Evolutionary conservation across 2,888 invertebrate species (phyloP), one percentile per base, ranked within the genome.

Genomic region (Eudasyphora cyanicolor): DNA sequence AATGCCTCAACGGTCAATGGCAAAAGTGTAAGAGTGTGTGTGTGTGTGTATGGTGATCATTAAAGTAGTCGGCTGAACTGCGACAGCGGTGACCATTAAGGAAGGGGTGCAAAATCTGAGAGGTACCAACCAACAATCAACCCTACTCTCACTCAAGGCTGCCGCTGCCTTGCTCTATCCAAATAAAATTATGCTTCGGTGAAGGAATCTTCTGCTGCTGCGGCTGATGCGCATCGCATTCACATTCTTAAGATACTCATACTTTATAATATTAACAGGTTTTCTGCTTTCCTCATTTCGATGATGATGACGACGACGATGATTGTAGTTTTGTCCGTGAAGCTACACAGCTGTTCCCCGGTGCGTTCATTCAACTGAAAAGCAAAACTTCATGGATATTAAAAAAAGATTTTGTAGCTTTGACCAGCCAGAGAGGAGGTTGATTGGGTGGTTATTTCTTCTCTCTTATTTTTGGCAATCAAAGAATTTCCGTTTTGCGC

Each of bases 261-360:
- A 87, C 88, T 88, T 89, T 91, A 89, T 89, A 89, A 91, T 91
- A 86, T 87, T 88, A 91, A 91, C 91, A 91, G 91, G 91, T 91
- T 91, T 91, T 88, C 85, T 79, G 38, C 76, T 76, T 78, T 75
- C 21, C 67, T 51, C 29, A 73, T 76, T 79, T 78, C n/a, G n/a
- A n/a, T n/a, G n/a, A n/a, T n/a, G n/a, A n/a, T n/a, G n/a, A n/a
- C n/a, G n/a, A n/a, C n/a, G n/a, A n/a, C n/a, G n/a, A n/a, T 71
- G 76, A 79, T 81, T 78, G 85, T 86, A 81, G 86, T 82, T 80
- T 85, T 82, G 71, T 64, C 29, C 12, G 51, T 19, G 79, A 64
- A 80, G 57, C 83, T 86, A 82, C 80, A 80, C 82, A 85, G 81
- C 79, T 86, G 85, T 82, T 85, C 71, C 64, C n/a, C n/a, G n/a